A percentile compares a stretch with the other conserved stretches of the same genome.
These are phyloP conservation scores for Chalcosyrphus nemorum DNA, from an alignment of 2,888 invertebrate species.

Conservation along the genomic window DNA sequence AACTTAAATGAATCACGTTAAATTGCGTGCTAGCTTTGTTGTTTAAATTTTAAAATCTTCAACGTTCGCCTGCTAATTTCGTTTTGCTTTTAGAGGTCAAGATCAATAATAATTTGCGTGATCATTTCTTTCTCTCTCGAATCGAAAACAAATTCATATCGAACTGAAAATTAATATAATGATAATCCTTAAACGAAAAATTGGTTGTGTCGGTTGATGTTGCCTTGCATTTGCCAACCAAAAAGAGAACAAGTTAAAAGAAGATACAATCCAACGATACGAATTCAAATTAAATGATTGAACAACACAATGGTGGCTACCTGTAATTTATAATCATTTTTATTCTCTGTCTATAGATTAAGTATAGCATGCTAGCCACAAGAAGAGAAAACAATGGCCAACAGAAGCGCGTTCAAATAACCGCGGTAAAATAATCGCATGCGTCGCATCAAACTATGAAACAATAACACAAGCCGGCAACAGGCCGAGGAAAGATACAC, in stretches of 20 bases:
- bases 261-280: slow-evolving; percentile 16
- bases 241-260: background rate
- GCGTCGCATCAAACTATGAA: slow-evolving; percentile 56
- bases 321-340: slow-evolving; percentile 63
- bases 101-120: slow-evolving; percentile 54
- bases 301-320: slow-evolving; percentile 68
- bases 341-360: slow-evolving; percentile 33
- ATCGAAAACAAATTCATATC: background rate
- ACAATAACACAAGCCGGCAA: slow-evolving; percentile 44
- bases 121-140: slow-evolving; percentile 11
- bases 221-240: background rate
- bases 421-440: slow-evolving; percentile 51
- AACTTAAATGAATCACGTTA: slow-evolving; percentile 27
- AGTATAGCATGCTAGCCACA: background rate
- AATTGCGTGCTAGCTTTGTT: slow-evolving; percentile 14
- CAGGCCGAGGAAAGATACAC: background rate
- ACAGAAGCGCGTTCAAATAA: slow-evolving; percentile 54
- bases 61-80: background rate
- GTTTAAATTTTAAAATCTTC: background rate
- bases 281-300: slow-evolving; percentile 64
- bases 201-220: slow-evolving; percentile 1
- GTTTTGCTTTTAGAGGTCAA: slow-evolving; percentile 32
- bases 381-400: slow-evolving; percentile 26
- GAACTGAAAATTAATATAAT: slow-evolving; percentile 17
- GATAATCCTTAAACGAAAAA: background rate